phyloP scores from a whole-genome alignment of 1,140 invertebrate genomes.

The Lethocerus indicus region DNA sequence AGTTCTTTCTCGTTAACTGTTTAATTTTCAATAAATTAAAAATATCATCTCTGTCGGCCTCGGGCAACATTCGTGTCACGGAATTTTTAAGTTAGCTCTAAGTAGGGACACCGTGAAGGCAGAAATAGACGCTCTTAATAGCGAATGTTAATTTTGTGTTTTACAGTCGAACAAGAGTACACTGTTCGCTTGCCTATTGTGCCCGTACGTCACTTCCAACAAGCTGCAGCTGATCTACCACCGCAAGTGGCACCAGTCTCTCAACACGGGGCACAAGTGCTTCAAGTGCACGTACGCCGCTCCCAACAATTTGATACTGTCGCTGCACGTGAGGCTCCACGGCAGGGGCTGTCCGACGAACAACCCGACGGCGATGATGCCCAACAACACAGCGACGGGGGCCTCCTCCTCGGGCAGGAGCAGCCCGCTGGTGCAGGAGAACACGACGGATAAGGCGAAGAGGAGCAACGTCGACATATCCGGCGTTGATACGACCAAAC shows the following conservation, averaged over 20 bases:
- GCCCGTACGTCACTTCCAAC: slow-evolving; percentile 65
- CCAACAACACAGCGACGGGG: too few relatives aligned
- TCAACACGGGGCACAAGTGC: slow-evolving; percentile 6
- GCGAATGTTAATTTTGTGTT: not conserved
- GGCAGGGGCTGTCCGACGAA: not conserved
- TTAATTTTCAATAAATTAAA: too few relatives aligned
- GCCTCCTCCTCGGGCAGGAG: too few relatives aligned
- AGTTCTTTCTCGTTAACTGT: too few relatives aligned
- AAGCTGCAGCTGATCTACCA: slow-evolving; percentile 67
- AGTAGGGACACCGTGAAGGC: too few relatives aligned
- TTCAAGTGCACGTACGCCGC: slow-evolving; percentile 10
- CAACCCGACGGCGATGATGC: too few relatives aligned
- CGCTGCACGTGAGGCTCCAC: slow-evolving; percentile 11
- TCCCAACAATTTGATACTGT: slow-evolving; percentile 10
- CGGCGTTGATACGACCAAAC: slow-evolving; percentile 7
- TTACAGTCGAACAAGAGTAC: not conserved
- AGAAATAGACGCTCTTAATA: too few relatives aligned
- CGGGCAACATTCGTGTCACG: too few relatives aligned
- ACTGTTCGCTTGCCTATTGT: slow-evolving; percentile 35
- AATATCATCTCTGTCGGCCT: too few relatives aligned
- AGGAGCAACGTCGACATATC: slow-evolving; percentile 10
- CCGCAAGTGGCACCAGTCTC: slow-evolving; percentile 51
- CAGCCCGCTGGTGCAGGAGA: too few relatives aligned
- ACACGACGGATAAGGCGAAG: too few relatives aligned
- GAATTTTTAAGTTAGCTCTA: too few relatives aligned